A percentile compares a stretch with the other conserved stretches of the same genome.
These are phyloP conservation scores for Dysidea cf. avara DNA, from an alignment of 37 sponge, comb jelly and placozoan genomes.

Conservation along the genomic window DNA sequence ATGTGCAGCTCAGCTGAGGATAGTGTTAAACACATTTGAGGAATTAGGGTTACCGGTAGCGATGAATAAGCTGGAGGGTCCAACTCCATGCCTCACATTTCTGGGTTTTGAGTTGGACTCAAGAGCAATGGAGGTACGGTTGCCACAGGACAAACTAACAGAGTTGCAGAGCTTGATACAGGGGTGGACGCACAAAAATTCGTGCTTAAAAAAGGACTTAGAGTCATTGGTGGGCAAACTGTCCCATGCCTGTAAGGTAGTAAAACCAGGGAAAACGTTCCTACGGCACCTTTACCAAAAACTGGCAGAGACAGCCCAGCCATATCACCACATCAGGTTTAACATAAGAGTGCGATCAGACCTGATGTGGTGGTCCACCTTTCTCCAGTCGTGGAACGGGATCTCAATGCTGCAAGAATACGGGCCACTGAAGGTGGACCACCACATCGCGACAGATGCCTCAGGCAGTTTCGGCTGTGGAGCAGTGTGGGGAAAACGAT, in stretches of 20 bases:
- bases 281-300: neutral
- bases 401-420: neutral
- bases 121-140: neutral
- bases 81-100: neutral
- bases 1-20: no score
- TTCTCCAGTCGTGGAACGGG: slow-evolving; percentile 2
- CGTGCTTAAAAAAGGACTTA: neutral
- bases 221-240: slow-evolving; percentile 9
- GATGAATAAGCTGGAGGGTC: neutral
- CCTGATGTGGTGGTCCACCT: neutral
- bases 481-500: neutral
- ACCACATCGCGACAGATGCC: neutral
- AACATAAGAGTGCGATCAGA: neutral
- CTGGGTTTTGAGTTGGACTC: neutral
- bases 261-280: neutral
- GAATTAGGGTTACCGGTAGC: neutral
- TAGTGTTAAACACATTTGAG: neutral
- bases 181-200: neutral
- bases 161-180: neutral
- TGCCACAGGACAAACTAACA: slow-evolving; percentile 3
- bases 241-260: neutral
- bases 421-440: neutral
- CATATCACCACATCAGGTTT: neutral
- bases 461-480: slow-evolving; percentile 2
- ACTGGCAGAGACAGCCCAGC: neutral